Evolutionary conservation across 2,888 invertebrate genomes (phyloP).

Genomic region (Bombylius major): DNA sequence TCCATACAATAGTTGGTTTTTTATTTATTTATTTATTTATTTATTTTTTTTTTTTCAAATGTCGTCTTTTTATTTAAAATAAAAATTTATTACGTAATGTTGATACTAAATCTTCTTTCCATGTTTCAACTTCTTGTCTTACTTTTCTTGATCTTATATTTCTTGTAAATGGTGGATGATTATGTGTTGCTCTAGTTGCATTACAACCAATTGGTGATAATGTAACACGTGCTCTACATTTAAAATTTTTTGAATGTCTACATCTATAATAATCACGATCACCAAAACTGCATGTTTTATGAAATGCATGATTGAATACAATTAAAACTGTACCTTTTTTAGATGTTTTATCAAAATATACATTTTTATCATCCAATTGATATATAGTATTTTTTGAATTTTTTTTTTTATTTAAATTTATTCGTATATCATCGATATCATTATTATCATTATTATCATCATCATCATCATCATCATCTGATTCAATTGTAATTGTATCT

Average conservation of each 20-base stretch:
- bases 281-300: slow-evolving; percentile 10
- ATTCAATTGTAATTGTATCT: neutral
- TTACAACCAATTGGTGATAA: slow-evolving; percentile 3
- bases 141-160: neutral
- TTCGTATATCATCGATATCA: too few species aligned
- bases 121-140: neutral
- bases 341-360: neutral
- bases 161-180: slow-evolving; percentile 7
- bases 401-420: too few species aligned
- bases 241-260: slow-evolving; percentile 11
- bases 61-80: neutral
- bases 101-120: neutral
- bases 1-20: too few species aligned
- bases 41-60: too few species aligned
- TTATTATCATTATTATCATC: too few species aligned
- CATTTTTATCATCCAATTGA: neutral
- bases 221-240: slow-evolving; percentile 11
- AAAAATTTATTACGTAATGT: neutral
- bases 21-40: too few species aligned
- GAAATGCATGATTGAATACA: slow-evolving; percentile 11
- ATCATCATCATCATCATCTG: neutral
- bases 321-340: slow-evolving; percentile 2
- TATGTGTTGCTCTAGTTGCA: slow-evolving; percentile 7
- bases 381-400: neutral
- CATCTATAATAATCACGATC: slow-evolving; percentile 13